Conservation (phyloP, 1,140 invertebrate species). For the Hyphantria cunea region DNA sequence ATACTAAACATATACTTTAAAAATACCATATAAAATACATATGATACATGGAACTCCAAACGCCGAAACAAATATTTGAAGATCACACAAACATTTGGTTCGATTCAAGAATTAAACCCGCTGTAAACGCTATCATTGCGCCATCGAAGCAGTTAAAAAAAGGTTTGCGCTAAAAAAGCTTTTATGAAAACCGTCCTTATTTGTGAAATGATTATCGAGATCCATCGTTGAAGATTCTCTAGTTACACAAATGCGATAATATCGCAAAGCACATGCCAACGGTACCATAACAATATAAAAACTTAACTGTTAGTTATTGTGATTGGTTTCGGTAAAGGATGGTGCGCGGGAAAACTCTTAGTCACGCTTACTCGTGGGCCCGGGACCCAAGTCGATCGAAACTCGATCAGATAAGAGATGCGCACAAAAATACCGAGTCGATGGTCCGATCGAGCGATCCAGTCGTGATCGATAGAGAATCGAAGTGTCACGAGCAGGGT, state of each 20-base stretch:
- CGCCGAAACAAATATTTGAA: too few relatives aligned
- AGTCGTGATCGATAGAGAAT: constrained; percentile 79
- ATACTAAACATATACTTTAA: too few relatives aligned
- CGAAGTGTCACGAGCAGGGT: constrained; percentile 78
- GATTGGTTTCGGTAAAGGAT: constrained; percentile 58
- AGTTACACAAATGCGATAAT: constrained; percentile 25
- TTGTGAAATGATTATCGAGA: too few relatives aligned
- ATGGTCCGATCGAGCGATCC: constrained; percentile 65
- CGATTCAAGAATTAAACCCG: too few relatives aligned
- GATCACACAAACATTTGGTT: too few relatives aligned
- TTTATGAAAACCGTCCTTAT: too few relatives aligned
- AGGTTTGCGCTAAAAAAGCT: too few relatives aligned
- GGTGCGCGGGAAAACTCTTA: constrained; percentile 36
- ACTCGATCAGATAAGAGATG: constrained; percentile 68
- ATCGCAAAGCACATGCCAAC: constrained; percentile 67
- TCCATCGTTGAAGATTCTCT: not conserved
- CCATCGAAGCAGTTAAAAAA: too few relatives aligned
- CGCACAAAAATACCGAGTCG: constrained; percentile 72
- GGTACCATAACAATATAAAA: constrained; percentile 67
- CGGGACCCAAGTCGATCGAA: constrained; percentile 35
- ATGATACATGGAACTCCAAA: too few relatives aligned
- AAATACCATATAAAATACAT: too few relatives aligned
- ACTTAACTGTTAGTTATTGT: constrained; percentile 67
- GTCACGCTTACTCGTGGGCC: constrained; percentile 59
- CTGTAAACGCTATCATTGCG: too few relatives aligned